These are phyloP conservation scores for Prunella strophiata DNA, from an alignment of 2,797 vertebrate species.

Conservation along the genomic window DNA sequence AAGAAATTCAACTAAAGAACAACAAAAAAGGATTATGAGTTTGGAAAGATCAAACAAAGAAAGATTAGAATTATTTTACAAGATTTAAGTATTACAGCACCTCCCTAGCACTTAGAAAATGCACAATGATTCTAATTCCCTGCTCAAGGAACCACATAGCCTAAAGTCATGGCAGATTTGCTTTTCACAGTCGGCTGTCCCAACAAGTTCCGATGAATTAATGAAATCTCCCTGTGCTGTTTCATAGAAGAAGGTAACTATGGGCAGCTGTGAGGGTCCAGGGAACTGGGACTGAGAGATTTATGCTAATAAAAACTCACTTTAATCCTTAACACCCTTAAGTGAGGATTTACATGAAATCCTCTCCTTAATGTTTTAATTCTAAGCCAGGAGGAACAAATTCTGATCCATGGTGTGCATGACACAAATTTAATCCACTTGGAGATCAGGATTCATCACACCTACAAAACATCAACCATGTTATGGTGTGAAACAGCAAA, in stretches of 20 bases:
- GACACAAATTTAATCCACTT: slow-evolving; percentile 2
- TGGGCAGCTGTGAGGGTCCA: not conserved
- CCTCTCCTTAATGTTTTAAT: not conserved
- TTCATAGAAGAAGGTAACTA: not conserved
- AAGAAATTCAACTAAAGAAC: not conserved
- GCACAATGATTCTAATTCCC: not conserved
- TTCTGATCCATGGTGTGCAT: not conserved
- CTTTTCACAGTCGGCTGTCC: not conserved
- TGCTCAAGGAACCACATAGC: not conserved
- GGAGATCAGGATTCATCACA: not conserved
- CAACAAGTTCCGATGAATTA: not conserved
- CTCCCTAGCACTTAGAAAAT: not conserved
- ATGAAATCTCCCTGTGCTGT: not conserved
- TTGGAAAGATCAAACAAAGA: not conserved
- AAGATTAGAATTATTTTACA: not conserved
- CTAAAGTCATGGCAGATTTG: not conserved
- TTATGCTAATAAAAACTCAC: not conserved
- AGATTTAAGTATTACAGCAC: not conserved
- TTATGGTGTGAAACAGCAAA: not conserved
- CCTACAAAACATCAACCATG: not conserved
- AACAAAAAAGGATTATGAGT: not conserved
- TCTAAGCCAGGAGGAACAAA: not conserved
- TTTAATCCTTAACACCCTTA: not conserved
- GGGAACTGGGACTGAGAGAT: not conserved
- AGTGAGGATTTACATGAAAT: slow-evolving; percentile 4